These are phyloP conservation scores for Petromus typicus DNA, from an alignment of 2,113 vertebrate genomes.

Conservation along the genomic window DNA sequence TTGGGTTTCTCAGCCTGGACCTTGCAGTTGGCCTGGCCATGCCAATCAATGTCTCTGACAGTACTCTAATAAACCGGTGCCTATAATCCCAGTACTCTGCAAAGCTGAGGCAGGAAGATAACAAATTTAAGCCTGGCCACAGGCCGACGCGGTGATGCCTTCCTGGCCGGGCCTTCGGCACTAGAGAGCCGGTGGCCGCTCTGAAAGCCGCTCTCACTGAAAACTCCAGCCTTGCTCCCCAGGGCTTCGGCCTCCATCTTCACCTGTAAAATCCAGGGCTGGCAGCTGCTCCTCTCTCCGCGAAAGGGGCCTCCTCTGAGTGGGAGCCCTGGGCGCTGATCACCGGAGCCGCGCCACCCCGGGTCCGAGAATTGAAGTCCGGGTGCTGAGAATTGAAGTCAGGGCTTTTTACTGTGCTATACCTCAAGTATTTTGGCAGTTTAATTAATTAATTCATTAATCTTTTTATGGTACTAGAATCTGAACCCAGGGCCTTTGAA, in stretches of 20 bases:
- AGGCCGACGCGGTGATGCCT: neutral
- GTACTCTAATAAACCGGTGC: neutral
- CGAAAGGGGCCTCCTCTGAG: conserved; percentile 45
- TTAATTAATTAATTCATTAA: too few species aligned
- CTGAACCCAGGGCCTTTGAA: too few species aligned
- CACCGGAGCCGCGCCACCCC: neutral
- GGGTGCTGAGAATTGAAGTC: too few species aligned
- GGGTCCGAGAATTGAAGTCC: too few species aligned
- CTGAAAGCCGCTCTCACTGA: neutral
- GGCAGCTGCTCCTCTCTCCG: neutral
- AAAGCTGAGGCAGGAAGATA: neutral
- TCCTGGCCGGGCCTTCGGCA: too few species aligned
- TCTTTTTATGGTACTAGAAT: too few species aligned
- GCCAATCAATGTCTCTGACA: neutral
- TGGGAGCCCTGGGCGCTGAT: neutral
- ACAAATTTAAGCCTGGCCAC: neutral
- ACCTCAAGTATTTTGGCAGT: too few species aligned
- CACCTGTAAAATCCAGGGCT: neutral
- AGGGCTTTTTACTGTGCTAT: too few species aligned
- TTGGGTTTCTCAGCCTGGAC: neutral
- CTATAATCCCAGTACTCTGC: neutral
- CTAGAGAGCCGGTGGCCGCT: neutral
- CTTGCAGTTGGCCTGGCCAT: neutral
- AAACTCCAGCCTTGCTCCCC: conserved; percentile 16
- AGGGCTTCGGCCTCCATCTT: conserved; percentile 34